These are phyloP conservation scores for Subanguina moxae DNA, from an alignment of 1,140 invertebrate species.

Conservation along the genomic window DNA sequence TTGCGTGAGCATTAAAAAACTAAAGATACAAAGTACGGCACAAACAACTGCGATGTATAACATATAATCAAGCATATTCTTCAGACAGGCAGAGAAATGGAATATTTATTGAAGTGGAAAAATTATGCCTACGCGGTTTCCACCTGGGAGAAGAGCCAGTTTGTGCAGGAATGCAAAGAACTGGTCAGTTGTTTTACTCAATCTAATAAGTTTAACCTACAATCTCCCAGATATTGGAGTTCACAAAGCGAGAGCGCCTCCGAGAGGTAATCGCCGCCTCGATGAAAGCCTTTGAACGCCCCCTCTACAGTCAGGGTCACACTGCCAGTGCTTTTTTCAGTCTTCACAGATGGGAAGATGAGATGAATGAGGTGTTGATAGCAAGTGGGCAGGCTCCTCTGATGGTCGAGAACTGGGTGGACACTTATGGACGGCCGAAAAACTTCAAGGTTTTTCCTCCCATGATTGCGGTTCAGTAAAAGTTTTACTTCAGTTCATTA, in stretches of 20 bases:
- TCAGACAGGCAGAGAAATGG: background rate
- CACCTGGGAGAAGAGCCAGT: conserved; percentile 18
- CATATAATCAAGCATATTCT: background rate
- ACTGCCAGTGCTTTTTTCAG: conserved; percentile 17
- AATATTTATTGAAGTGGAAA: conserved; percentile 34
- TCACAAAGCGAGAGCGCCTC: conserved; percentile 13
- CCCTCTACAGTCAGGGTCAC: conserved; percentile 1
- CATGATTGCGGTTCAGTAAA: background rate
- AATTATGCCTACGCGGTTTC: conserved; percentile 18
- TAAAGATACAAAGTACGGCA: too few species aligned
- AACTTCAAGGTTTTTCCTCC: conserved; percentile 32
- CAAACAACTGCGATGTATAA: too few species aligned
- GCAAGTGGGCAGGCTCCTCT: conserved; percentile 29
- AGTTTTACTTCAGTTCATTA: background rate
- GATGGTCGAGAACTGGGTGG: conserved; percentile 47
- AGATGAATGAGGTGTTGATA: conserved; percentile 21
- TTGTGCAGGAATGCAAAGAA: background rate
- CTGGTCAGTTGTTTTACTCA: conserved; percentile 16
- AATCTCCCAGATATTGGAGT: conserved; percentile 21
- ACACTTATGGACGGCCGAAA: conserved; percentile 26
- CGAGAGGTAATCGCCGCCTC: conserved; percentile 13
- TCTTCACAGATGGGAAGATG: conserved; percentile 37
- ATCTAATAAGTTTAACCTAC: background rate
- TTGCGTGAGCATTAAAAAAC: too few species aligned
- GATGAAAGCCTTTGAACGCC: background rate